Base-by-base conservation (phyloP, 2,888 invertebrate species). In the Ochlodes sylvanus region DNA sequence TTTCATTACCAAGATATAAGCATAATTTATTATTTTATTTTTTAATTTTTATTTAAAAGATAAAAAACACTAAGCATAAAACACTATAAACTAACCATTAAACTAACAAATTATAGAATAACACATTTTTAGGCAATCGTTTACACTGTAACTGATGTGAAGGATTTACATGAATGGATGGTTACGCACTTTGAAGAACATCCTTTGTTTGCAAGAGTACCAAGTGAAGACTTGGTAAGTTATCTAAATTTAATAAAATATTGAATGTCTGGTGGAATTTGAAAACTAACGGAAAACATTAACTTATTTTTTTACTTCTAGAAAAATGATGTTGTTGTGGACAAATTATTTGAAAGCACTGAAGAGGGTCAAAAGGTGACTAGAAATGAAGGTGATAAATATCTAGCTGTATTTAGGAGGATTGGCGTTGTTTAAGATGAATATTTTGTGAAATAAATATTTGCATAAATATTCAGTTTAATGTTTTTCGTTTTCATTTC, bases 331-430 rank as follows among this genome's bases (percentile, higher is more conserved):
- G 96, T 96, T 1, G 95, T 99, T 68, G 95, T 98, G n/a, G 96
- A 96, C 7, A 97, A 98, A 87, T 92, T 99, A 7, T 98, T 96
- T 83, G 97, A 97, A 80, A 98, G 98, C 82, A 98, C 99, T 54
- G 99, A 99, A 92, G 99, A 99, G 93, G 99, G 99, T 0, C 97
- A 99, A 86, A 99, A 99, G 93, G 99, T 99, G 0, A 96, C 98
- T 0, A 95, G 99, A 78, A 99, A 99, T 87, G 96, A 97, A 76
- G 99, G 99, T 54, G 96, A 97, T 61, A 99, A 99, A 89, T 99
- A 96, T 94, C 88, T 98, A 71, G 99, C 99, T 65, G 97, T 98
- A 67, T 99, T 97, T 85, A 94, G 94, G 83, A 95, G 98, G 83
- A 92, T 91, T 72, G 56, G 82, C 63, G 88, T 89, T 75, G 77